These are phyloP conservation scores for Habropoda laboriosa DNA, from an alignment of 1,140 invertebrate species.

Conservation along the genomic window DNA sequence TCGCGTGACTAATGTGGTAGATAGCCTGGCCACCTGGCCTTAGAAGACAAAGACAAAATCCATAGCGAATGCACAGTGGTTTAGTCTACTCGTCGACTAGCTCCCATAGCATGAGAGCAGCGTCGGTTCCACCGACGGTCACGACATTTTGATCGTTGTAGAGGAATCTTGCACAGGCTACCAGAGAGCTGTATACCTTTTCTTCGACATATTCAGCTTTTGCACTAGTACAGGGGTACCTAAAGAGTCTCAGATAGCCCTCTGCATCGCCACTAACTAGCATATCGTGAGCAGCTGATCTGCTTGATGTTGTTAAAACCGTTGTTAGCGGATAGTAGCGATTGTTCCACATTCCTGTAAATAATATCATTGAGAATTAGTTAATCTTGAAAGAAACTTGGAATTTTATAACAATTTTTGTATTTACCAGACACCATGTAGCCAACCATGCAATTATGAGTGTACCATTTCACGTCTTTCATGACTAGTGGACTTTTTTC, in stretches of 20 bases:
- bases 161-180: slow-evolving; percentile 91
- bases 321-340: slow-evolving; percentile 92
- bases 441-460: slow-evolving; percentile 91
- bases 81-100: slow-evolving; percentile 87
- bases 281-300: slow-evolving; percentile 91
- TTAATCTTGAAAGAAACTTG: not conserved
- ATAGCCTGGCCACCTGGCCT: not conserved
- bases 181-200: slow-evolving; percentile 93
- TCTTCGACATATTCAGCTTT: slow-evolving; percentile 94
- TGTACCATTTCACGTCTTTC: slow-evolving; percentile 95
- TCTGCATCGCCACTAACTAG: slow-evolving; percentile 94
- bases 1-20: too few species aligned
- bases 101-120: slow-evolving; percentile 96
- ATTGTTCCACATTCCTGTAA: slow-evolving; percentile 93
- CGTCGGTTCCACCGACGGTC: slow-evolving; percentile 95
- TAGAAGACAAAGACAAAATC: not conserved
- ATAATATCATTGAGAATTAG: not conserved
- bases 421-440: slow-evolving; percentile 90
- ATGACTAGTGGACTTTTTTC: slow-evolving; percentile 93
- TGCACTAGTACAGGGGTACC: slow-evolving; percentile 91
- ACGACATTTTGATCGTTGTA: slow-evolving; percentile 93
- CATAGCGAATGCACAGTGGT: not conserved
- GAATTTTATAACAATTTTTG: too few species aligned
- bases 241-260: slow-evolving; percentile 94
- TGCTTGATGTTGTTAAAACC: slow-evolving; percentile 89